Conservation (phyloP, 2,113 vertebrate species). For the Pseudolaguvia tuberculata region DNA sequence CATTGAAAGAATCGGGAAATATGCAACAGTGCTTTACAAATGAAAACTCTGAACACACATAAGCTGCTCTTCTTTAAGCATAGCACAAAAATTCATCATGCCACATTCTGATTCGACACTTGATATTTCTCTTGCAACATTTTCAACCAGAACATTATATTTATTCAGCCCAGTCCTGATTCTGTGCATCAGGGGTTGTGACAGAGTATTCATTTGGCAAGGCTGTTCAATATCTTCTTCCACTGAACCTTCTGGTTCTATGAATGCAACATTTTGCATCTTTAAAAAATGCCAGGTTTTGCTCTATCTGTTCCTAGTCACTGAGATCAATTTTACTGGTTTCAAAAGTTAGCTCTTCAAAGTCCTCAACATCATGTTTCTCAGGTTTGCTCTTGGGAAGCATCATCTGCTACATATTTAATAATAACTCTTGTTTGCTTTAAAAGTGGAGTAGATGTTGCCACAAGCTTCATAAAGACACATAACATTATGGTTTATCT, state of each 20-base stretch:
- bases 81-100: too few species aligned
- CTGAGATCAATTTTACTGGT: conserved; percentile 9
- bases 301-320: conserved; percentile 38
- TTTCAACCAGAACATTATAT: conserved; percentile 17
- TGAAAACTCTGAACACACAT: too few species aligned
- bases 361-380: conserved; percentile 16
- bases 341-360: conserved; percentile 23
- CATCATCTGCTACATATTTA: conserved; percentile 1
- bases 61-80: too few species aligned
- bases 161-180: conserved; percentile 7
- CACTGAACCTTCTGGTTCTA: conserved; percentile 13
- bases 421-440: conserved; percentile 22
- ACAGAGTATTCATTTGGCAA: conserved; percentile 21
- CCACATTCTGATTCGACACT: conserved; percentile 22
- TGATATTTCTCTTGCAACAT: conserved; percentile 7
- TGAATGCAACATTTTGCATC: conserved; percentile 22
- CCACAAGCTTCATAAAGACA: conserved; percentile 36
- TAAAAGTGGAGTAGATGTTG: conserved; percentile 35
- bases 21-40: too few species aligned
- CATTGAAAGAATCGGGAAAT: too few species aligned
- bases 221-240: conserved; percentile 21
- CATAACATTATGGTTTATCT: conserved; percentile 32
- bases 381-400: conserved; percentile 12
- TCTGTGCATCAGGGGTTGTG: conserved; percentile 19
- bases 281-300: conserved; percentile 32